Base-by-base conservation (phyloP, 2,113 vertebrate genomes). In the Thalassarche chlororhynchos region DNA sequence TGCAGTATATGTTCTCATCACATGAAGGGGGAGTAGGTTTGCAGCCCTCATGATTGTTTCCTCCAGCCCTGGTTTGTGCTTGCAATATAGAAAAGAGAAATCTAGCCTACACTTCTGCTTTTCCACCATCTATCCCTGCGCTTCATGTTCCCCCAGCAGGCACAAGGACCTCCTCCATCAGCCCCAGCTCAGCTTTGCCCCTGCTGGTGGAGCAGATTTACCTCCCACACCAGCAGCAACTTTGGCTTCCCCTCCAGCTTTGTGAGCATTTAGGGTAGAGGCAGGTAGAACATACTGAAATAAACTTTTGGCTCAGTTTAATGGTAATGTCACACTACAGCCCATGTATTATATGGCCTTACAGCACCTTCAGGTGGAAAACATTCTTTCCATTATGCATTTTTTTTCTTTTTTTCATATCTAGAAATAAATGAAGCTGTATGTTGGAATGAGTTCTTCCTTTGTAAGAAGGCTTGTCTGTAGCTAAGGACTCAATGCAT, bases 231-330 rank as follows among this genome's bases (percentile, higher is more conserved):
- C 2, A 88, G 71, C 75, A 89, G 34, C 79, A 70, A 14, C 71
- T 87, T 78, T 61, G 79, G 21, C 66, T 86, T 93, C 40, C 32
- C 29, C n/a, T 83, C 5, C 55, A 88, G 32, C 62, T 87, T 88
- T 83, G 17, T 90, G 96, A 60, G 32, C 66, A 62, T 87, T 94
- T 90, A 74, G 47, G 18, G 8, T 29, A 68, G 92, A 96, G 69
- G 12, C 3, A 4, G 51, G 31, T 72, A 80, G 92, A 97, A 54
- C 58, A 80, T 82, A 82, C 0, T 40, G 77, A 85, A 84, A 91
- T 82, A 82, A 95, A 74, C 79, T 77, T 89, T 80, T 91, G 90
- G 34, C 95, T 95, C 64, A 31, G 64, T 84, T 65, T 74, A 58
- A 49, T 72, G 46, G 57, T 61, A 68, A 51, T 77, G 89, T 87